Conservation (phyloP, 1,140 invertebrate species). For the Alviniconcha marisindica region DNA sequence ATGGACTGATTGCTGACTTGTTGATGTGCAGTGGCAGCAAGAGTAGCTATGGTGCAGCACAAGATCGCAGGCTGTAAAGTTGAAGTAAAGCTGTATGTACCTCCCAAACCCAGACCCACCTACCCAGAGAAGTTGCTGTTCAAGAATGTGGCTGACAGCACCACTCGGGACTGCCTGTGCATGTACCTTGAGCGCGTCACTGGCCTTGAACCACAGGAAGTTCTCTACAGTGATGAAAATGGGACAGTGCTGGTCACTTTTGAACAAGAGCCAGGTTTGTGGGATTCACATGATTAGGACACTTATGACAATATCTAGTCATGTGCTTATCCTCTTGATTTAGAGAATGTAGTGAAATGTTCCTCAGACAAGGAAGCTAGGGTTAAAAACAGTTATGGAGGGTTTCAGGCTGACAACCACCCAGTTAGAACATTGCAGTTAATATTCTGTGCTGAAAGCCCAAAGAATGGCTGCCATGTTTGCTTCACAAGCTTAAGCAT, state of each 20-base stretch:
- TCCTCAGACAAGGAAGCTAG: too few relatives aligned
- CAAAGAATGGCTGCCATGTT: too few relatives aligned
- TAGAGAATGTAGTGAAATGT: too few relatives aligned
- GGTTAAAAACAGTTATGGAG: too few relatives aligned
- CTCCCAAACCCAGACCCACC: conserved; percentile 28
- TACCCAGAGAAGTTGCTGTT: conserved; percentile 44
- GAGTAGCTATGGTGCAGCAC: conserved; percentile 2
- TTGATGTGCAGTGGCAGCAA: conserved; percentile 21
- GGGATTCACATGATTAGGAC: neutral
- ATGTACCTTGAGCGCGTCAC: conserved; percentile 51
- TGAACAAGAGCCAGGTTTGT: conserved; percentile 23
- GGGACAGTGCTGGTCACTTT: conserved; percentile 42
- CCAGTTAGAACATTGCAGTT: too few relatives aligned
- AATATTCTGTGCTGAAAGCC: too few relatives aligned
- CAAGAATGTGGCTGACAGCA: conserved; percentile 38
- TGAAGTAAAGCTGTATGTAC: conserved; percentile 1
- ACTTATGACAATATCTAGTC: too few relatives aligned
- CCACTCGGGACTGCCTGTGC: conserved; percentile 44
- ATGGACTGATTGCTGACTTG: too few relatives aligned
- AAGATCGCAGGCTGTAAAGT: neutral
- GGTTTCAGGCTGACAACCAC: too few relatives aligned
- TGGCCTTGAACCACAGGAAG: conserved; percentile 18
- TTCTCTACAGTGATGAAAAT: conserved; percentile 46
- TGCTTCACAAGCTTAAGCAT: too few relatives aligned
- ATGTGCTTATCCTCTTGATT: too few relatives aligned